A percentile compares a stretch with the other conserved stretches of the same genome.
Conservation (phyloP, 2,113 vertebrate species). For the Thunnus maccoyii region DNA sequence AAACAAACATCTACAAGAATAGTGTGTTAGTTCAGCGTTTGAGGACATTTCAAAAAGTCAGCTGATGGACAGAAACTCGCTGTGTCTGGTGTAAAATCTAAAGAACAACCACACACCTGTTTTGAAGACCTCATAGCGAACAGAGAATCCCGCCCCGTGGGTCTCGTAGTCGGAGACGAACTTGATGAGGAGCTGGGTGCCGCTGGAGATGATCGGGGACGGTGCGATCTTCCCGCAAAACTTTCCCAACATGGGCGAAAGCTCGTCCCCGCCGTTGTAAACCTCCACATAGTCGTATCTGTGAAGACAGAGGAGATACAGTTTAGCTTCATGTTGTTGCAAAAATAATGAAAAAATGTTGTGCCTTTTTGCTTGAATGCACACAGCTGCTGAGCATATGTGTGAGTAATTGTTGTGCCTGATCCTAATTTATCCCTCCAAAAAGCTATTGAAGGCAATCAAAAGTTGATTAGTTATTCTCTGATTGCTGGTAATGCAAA, state of each 20-base stretch:
- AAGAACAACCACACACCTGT: constrained; percentile 83
- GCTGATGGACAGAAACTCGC: too few relatives aligned
- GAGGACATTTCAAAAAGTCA: background rate
- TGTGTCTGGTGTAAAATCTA: too few relatives aligned
- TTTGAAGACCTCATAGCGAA: constrained; percentile 98
- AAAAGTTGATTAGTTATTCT: background rate
- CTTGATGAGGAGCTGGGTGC: constrained; percentile 94
- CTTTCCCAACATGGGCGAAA: constrained; percentile 89
- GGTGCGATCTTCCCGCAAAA: constrained; percentile 98
- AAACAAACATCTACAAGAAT: background rate
- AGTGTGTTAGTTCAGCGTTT: too few relatives aligned
- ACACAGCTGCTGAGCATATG: constrained; percentile 33
- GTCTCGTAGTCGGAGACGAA: constrained; percentile 99
- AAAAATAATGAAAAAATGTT: background rate
- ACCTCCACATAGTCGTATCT: constrained; percentile 99
- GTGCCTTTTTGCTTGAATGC: background rate
- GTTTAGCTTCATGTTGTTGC: background rate
- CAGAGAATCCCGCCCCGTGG: constrained; percentile 97
- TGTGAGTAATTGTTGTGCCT: background rate
- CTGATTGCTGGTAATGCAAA: background rate
- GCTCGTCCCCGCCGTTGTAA: constrained; percentile 91
- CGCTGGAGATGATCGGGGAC: constrained; percentile 92
- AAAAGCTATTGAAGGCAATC: background rate
- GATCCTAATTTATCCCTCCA: background rate
- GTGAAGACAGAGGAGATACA: constrained; percentile 1